These are phyloP conservation scores for Equus quagga DNA, from an alignment of 2,113 vertebrate genomes.

Conservation along the genomic window DNA sequence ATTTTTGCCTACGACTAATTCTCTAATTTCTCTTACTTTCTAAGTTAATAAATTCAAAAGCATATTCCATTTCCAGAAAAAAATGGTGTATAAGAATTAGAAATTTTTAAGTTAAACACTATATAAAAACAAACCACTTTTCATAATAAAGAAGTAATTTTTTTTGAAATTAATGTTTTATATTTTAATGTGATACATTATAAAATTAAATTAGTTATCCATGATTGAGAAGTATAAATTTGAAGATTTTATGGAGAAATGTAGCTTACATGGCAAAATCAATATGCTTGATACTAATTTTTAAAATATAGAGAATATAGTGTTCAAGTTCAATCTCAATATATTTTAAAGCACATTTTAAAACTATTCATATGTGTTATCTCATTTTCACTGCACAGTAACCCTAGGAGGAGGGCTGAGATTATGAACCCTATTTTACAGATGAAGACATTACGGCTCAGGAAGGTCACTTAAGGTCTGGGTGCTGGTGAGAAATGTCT, in stretches of 20 bases:
- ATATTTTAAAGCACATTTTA: neutral
- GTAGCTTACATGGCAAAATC: neutral
- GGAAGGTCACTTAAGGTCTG: slow-evolving; percentile 61
- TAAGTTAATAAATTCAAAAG: slow-evolving; percentile 53
- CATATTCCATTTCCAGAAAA: slow-evolving; percentile 31
- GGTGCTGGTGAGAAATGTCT: slow-evolving; percentile 59
- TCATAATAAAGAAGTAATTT: neutral
- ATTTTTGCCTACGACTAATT: slow-evolving; percentile 55
- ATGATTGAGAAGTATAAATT: neutral
- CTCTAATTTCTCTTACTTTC: slow-evolving; percentile 59
- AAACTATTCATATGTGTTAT: neutral
- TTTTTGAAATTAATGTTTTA: neutral
- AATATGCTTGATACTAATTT: slow-evolving; percentile 9
- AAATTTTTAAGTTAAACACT: slow-evolving; percentile 21
- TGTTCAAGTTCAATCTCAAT: neutral
- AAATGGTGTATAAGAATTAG: slow-evolving; percentile 13
- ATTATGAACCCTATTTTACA: slow-evolving; percentile 7
- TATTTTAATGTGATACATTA: neutral
- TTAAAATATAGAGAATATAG: neutral
- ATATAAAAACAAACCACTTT: slow-evolving; percentile 16
- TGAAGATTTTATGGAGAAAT: slow-evolving; percentile 49
- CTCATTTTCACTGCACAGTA: neutral
- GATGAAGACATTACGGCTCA: slow-evolving; percentile 34
- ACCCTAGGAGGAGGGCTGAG: neutral
- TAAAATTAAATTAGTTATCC: neutral